Evolutionary conservation across 2,113 vertebrate species (phyloP), one percentile per base, ranked within the genome.

Genomic region (Lycaon pictus): DNA sequence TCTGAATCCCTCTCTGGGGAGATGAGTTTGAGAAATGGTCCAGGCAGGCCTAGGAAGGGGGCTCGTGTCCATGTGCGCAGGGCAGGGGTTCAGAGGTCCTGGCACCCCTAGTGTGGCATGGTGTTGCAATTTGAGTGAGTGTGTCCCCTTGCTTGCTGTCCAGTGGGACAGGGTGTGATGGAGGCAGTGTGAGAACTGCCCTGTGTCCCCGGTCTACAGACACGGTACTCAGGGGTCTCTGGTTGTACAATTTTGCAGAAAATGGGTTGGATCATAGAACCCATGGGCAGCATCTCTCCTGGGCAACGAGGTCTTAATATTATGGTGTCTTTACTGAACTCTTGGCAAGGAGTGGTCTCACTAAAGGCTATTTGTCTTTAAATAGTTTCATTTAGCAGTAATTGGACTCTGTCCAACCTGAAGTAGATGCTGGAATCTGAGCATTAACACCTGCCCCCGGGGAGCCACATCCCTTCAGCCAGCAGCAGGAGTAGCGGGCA

Each of bases 51-150:
- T 25, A 43, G 76, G 60, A n/a, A 60, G 58, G 27, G 81, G 22
- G 19, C 32, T 19, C 1, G 4, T 4, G 0, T 43, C 37, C 23
- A 1, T 32, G 11, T 0, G 12, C 29, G 2, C 11, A 25, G 37
- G 32, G 32, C 13, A 15, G 67, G 7, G 16, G 17, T 58, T 8
- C 62, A 5, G n/a, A 62, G 12, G 35, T 37, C 51, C 23, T 69
- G 74, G 12, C 7, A 8, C 16, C 48, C 23, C 2, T 3, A 2
- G 20, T 13, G 3, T 37, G 43, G 12, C 1, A 2, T 23, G 53
- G 23, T 37, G 53, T 16, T 12, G 51, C 23, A 8, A 6, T 48
- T 32, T 9, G 35, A 29, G 29, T 0, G 37, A 51, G n/a, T 2
- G 0, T 11, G 13, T 29, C 63, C 60, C 1, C 16, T 51, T 48